phyloP scores from a whole-genome alignment of 2,888 invertebrate genomes.

The Lepeophtheirus nordmannii region DNA sequence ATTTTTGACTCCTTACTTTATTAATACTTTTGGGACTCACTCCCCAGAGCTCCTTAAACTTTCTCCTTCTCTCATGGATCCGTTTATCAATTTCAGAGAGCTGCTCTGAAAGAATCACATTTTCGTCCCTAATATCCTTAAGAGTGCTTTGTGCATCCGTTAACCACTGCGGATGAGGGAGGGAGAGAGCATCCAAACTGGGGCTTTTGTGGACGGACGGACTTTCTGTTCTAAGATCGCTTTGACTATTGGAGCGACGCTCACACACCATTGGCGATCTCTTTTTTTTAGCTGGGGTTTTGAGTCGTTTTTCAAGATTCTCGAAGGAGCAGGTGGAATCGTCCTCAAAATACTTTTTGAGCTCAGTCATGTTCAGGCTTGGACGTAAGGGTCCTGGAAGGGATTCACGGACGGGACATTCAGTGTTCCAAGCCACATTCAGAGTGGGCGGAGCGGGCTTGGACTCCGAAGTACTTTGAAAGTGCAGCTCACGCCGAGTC shows the following conservation, averaged over 20 bases:
- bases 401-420: neutral
- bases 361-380: neutral
- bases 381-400: neutral
- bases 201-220: neutral
- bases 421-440: no score
- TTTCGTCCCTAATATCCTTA: neutral
- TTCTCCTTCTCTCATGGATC: neutral
- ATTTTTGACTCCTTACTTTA: neutral
- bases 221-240: neutral
- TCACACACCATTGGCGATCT: neutral
- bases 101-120: conserved; percentile 4
- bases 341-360: conserved; percentile 11
- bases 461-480: neutral
- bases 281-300: conserved; percentile 10
- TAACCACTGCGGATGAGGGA: neutral
- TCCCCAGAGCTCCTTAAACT: conserved; percentile 9
- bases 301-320: conserved; percentile 4
- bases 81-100: neutral
- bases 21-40: conserved; percentile 16
- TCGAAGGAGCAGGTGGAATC: conserved; percentile 18
- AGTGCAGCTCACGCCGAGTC: neutral
- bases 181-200: neutral
- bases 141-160: neutral
- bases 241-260: neutral
- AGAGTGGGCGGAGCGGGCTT: no score